A percentile compares a stretch with the other conserved stretches of the same genome.
These are phyloP conservation scores for Neodontobutis hainanensis DNA, from an alignment of 2,113 vertebrate species.

Conservation along the genomic window DNA sequence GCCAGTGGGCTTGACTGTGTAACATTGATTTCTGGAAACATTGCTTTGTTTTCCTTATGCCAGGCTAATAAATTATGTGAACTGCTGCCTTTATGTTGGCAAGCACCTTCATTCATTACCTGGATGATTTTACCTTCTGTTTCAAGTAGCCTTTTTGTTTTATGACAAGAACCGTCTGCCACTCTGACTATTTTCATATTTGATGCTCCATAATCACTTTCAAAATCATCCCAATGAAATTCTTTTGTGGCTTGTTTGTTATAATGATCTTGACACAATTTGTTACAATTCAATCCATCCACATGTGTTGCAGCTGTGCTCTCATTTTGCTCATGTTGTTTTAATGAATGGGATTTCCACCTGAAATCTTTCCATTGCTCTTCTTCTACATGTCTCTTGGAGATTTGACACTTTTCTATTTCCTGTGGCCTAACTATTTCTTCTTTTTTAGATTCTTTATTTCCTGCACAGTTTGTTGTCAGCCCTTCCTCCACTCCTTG, in stretches of 20 bases:
- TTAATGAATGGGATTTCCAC: constrained; percentile 38
- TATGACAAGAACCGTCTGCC: neutral
- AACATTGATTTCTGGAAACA: neutral
- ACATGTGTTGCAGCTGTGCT: constrained; percentile 23
- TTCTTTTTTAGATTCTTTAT: constrained; percentile 30
- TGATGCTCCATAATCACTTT: constrained; percentile 1
- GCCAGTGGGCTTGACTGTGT: constrained; percentile 6
- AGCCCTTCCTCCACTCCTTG: constrained; percentile 45
- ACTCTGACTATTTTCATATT: constrained; percentile 1
- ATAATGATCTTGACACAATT: constrained; percentile 16
- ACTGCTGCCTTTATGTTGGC: constrained; percentile 2
- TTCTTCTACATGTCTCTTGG: constrained; percentile 44
- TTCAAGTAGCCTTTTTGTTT: constrained; percentile 13
- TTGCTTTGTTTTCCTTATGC: neutral
- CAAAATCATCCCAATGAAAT: constrained; percentile 7
- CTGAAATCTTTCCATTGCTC: constrained; percentile 34
- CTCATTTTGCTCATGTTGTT: constrained; percentile 22
- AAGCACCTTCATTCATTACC: constrained; percentile 3
- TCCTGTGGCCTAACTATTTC: constrained; percentile 53
- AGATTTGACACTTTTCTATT: constrained; percentile 41
- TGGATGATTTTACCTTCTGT: constrained; percentile 3
- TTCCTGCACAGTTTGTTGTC: constrained; percentile 33
- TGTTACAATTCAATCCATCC: constrained; percentile 11
- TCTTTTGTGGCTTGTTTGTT: neutral
- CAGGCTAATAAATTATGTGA: neutral